Conservation (phyloP, 2,888 invertebrate genomes). For the Tenthredo scrophulariae region DNA sequence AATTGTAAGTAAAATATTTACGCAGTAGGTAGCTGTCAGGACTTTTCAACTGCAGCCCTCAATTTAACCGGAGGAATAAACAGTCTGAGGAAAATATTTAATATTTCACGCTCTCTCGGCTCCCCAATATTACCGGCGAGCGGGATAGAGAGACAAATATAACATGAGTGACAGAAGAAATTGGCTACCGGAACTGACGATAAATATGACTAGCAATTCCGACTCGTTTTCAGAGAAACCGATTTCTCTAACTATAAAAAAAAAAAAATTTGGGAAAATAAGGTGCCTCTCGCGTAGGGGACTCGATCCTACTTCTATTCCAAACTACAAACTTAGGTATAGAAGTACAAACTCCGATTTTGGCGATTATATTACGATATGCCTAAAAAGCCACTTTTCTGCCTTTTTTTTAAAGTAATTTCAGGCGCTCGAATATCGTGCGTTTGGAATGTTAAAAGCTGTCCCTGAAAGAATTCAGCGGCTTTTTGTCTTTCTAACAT, state of each 20-base stretch:
- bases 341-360: not conserved
- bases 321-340: not conserved
- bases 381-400: not conserved
- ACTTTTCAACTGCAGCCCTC: constrained; percentile 3
- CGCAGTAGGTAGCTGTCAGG: not conserved
- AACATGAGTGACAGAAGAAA: not conserved
- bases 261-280: too few species aligned
- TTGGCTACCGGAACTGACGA: not conserved
- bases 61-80: not conserved
- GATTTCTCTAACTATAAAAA: too few species aligned
- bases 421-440: not conserved
- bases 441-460: not conserved
- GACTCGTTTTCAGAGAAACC: not conserved
- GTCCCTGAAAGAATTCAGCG: not conserved
- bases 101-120: not conserved
- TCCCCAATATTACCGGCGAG: not conserved
- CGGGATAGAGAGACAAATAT: not conserved
- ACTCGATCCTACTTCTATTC: too few species aligned
- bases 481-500: not conserved
- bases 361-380: not conserved
- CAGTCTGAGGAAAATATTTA: not conserved
- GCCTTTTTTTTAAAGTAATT: not conserved
- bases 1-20: not conserved
- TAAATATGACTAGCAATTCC: not conserved
- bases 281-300: too few species aligned